phyloP scores from a whole-genome alignment of 2,113 vertebrate genomes.

The Tricholaema leucomelas region DNA sequence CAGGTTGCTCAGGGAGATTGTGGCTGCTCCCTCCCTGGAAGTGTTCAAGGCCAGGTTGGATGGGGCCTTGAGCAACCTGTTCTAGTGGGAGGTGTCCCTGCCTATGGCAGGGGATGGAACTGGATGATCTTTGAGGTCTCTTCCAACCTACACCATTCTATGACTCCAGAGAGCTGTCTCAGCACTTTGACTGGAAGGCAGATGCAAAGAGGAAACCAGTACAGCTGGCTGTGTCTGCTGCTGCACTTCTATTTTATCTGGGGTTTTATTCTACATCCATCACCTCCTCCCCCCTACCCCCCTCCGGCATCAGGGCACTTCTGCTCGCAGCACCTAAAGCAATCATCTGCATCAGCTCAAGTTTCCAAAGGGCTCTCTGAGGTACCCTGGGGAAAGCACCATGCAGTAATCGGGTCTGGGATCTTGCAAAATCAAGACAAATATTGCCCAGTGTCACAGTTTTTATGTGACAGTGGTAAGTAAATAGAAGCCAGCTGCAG shows the following conservation, averaged over 20 bases:
- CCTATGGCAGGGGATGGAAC: no score
- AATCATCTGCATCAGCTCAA: background rate
- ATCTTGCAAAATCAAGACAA: background rate
- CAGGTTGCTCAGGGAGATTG: no score
- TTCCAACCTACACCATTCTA: no score
- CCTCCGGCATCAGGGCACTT: background rate
- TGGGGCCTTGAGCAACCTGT: no score
- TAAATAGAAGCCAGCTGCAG: background rate
- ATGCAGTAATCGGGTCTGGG: background rate
- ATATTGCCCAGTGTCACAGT: background rate
- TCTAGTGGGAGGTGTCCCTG: no score
- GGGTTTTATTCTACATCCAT: background rate
- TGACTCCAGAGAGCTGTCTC: conserved; percentile 16
- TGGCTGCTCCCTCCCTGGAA: no score
- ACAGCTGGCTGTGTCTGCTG: conserved; percentile 41
- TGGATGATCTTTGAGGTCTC: no score
- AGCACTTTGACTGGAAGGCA: conserved; percentile 45
- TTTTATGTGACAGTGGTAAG: background rate
- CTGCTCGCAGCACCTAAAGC: conserved; percentile 6
- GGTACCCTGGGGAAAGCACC: background rate
- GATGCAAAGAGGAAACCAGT: conserved; percentile 30
- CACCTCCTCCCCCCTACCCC: no score
- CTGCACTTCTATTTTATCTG: background rate
- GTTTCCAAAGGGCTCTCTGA: conserved; percentile 19
- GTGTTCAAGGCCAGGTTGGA: no score